Percentiles rank a stretch among this genome's conserved stretches.
Conservation (phyloP, 2,113 vertebrate genomes). For the Petrocephalus microphthalmus region DNA sequence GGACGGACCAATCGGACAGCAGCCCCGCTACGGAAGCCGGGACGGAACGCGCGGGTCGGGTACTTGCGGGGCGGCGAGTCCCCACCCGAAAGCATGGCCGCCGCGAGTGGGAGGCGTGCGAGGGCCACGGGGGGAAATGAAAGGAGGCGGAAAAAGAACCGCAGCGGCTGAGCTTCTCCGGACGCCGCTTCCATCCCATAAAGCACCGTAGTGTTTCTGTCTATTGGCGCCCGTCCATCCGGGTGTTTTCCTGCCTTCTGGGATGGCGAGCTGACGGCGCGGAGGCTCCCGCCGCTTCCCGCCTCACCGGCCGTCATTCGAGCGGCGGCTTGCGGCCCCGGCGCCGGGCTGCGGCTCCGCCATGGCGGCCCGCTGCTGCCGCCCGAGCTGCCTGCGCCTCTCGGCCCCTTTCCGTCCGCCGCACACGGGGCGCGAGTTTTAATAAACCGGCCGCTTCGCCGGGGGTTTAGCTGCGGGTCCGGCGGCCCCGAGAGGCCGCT, state of each 20-base stretch:
- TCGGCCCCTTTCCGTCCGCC: slow-evolving; percentile 24
- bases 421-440: slow-evolving; percentile 44
- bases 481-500: slow-evolving; percentile 49
- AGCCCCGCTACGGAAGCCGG: slow-evolving; percentile 60
- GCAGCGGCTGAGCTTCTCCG: slow-evolving; percentile 36
- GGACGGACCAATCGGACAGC: slow-evolving; percentile 38
- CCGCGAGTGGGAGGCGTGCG: slow-evolving; percentile 44
- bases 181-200: slow-evolving; percentile 6
- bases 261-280: slow-evolving; percentile 47
- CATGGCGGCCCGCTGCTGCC: slow-evolving; percentile 33
- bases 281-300: no score
- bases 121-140: slow-evolving; percentile 37
- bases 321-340: slow-evolving; percentile 52
- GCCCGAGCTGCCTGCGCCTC: slow-evolving; percentile 25
- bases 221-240: background rate
- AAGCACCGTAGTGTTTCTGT: background rate
- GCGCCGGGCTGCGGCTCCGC: slow-evolving; percentile 55
- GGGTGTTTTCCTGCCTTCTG: slow-evolving; percentile 46
- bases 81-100: slow-evolving; percentile 70
- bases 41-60: slow-evolving; percentile 42
- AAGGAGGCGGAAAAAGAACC: slow-evolving; percentile 45
- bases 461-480: slow-evolving; percentile 31
- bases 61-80: slow-evolving; percentile 56
- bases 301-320: no score
- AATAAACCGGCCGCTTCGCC: slow-evolving; percentile 29